Conservation (phyloP, 2,888 invertebrate genomes). For the Eupithecia insigniata region DNA sequence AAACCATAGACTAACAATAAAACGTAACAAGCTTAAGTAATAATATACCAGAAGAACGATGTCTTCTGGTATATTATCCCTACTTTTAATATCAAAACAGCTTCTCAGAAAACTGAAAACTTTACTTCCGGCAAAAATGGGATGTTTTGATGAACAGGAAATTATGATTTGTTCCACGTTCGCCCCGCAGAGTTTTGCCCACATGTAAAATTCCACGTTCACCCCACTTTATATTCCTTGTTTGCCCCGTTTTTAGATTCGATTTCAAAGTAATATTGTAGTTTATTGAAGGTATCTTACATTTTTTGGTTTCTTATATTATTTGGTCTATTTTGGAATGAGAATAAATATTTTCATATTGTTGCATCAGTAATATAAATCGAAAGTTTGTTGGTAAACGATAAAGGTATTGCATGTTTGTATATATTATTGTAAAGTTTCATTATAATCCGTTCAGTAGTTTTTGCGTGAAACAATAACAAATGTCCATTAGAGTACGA, state of each 20-base stretch:
- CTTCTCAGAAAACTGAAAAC: not conserved
- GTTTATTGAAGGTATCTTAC: not conserved
- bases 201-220: too few species aligned
- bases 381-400: too few species aligned
- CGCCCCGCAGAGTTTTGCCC: too few species aligned
- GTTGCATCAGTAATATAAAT: too few species aligned
- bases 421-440: too few species aligned
- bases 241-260: too few species aligned
- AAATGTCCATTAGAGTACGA: too few species aligned
- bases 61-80: slow-evolving; percentile 15
- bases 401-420: too few species aligned
- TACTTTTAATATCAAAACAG: slow-evolving; percentile 25
- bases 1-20: slow-evolving; percentile 19
- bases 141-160: slow-evolving; percentile 22
- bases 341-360: not conserved
- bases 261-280: slow-evolving; percentile 1
- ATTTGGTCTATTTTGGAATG: not conserved
- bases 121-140: slow-evolving; percentile 16
- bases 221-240: too few species aligned
- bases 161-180: too few species aligned
- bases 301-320: not conserved
- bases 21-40: slow-evolving; percentile 28
- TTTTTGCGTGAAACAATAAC: too few species aligned
- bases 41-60: slow-evolving; percentile 11
- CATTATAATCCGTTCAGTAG: too few species aligned